Evolutionary conservation across 2,797 vertebrate genomes (phyloP).

Genomic region (Galaxias olidus): DNA sequence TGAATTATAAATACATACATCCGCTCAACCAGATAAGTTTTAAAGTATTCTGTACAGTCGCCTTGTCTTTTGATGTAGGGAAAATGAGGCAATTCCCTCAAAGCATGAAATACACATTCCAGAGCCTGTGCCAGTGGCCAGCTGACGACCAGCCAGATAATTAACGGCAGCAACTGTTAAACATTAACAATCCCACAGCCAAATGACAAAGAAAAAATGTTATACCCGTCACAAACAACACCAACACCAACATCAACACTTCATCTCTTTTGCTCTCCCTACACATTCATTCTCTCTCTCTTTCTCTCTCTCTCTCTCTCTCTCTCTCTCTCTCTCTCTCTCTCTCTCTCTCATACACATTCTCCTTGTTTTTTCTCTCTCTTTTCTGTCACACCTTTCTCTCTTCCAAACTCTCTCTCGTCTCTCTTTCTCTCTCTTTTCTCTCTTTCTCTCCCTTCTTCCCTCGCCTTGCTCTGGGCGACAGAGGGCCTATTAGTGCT

Average conservation of each 20-base stretch:
- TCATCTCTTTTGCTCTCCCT: conserved; percentile 41
- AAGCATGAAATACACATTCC: conserved; percentile 33
- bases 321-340: conserved; percentile 21
- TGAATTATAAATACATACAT: conserved; percentile 41
- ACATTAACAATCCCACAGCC: conserved; percentile 60
- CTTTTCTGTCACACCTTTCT: conserved; percentile 7
- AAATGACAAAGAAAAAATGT: conserved; percentile 52
- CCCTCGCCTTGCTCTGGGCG: conserved; percentile 18
- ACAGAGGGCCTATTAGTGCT: conserved; percentile 72
- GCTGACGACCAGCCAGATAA: conserved; percentile 45
- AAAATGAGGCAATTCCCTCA: conserved; percentile 37
- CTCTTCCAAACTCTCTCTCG: conserved; percentile 2
- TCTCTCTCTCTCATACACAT: conserved; percentile 14
- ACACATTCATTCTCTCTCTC: conserved; percentile 44
- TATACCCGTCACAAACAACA: conserved; percentile 35
- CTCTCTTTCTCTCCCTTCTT: conserved; percentile 19
- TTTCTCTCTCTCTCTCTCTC: conserved; percentile 27
- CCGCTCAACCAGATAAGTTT: conserved; percentile 30
- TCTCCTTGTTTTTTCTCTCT: conserved; percentile 20
- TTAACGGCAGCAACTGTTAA: conserved; percentile 56
- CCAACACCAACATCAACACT: conserved; percentile 57
- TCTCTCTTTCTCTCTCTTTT: conserved; percentile 27
- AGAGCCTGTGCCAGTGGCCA: conserved; percentile 20
- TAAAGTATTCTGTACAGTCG: conserved; percentile 33
- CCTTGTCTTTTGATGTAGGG: conserved; percentile 15